These are phyloP conservation scores for Orchestes rusci DNA, from an alignment of 2,888 invertebrate genomes.

Conservation along the genomic window DNA sequence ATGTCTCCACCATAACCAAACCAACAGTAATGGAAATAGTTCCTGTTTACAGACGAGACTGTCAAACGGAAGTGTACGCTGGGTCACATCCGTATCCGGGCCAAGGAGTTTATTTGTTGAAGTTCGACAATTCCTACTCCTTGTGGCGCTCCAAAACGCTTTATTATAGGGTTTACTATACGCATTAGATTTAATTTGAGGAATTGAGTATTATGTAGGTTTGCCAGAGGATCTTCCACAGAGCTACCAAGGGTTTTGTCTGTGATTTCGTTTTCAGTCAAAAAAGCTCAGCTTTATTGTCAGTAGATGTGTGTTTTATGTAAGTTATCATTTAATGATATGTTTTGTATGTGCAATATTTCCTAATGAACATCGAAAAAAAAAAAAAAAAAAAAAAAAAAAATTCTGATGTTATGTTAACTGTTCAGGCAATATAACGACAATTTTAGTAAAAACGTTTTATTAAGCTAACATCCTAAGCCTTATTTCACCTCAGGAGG, in stretches of 20 bases:
- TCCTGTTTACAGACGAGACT: constrained; percentile 92
- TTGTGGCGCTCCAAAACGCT: constrained; percentile 98
- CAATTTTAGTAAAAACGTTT: not conserved
- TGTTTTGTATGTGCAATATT: too few relatives aligned
- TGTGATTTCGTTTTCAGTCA: too few relatives aligned
- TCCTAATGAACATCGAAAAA: too few relatives aligned
- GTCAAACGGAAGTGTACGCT: constrained; percentile 95
- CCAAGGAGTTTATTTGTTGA: constrained; percentile 93
- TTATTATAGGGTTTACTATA: constrained; percentile 98
- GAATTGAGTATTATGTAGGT: too few relatives aligned
- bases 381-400: constrained; percentile 2
- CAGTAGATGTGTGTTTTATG: too few relatives aligned
- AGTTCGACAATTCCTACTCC: constrained; percentile 99
- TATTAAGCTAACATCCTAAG: constrained; percentile 8
- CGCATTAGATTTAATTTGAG: too few relatives aligned
- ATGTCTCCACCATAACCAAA: constrained; percentile 17
- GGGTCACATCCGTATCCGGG: constrained; percentile 96
- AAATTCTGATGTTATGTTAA: too few relatives aligned
- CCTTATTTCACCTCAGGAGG: constrained; percentile 56
- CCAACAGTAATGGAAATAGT: constrained; percentile 59
- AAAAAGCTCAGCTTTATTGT: too few relatives aligned
- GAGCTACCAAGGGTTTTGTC: too few relatives aligned
- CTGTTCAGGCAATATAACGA: too few relatives aligned
- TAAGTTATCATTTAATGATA: too few relatives aligned
- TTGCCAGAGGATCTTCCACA: too few relatives aligned